A percentile compares a stretch with the other conserved stretches of the same genome.
Evolutionary conservation across 2,888 invertebrate genomes (phyloP).

Genomic region (Villa cingulata): DNA sequence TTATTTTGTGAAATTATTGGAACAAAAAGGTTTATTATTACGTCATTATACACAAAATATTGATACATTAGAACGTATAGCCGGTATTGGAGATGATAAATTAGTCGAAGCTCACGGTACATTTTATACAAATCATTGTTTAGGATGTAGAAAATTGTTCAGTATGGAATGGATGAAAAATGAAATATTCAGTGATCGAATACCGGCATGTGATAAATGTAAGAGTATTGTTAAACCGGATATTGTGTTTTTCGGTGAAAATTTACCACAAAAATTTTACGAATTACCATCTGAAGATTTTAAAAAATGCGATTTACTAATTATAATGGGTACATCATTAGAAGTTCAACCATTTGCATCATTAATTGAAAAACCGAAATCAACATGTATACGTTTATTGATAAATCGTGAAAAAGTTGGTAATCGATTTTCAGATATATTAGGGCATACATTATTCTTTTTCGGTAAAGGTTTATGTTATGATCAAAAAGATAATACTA

Average conservation of each 20-base stretch:
- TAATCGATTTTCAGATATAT: conserved; percentile 29
- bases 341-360: conserved; percentile 92
- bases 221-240: conserved; percentile 82
- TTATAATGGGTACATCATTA: conserved; percentile 90
- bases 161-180: conserved; percentile 77
- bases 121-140: conserved; percentile 76
- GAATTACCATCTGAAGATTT: conserved; percentile 58
- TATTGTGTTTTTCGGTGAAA: conserved; percentile 92
- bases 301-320: conserved; percentile 72
- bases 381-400: conserved; percentile 64
- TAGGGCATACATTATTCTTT: conserved; percentile 20
- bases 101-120: conserved; percentile 93
- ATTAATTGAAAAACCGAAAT: conserved; percentile 59
- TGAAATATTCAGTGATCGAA: conserved; percentile 53
- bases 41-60: conserved; percentile 85
- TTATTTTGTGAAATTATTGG: conserved; percentile 74
- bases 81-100: conserved; percentile 70
- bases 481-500: conserved; percentile 42
- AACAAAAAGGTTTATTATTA: conserved; percentile 63
- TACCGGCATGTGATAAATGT: conserved; percentile 67
- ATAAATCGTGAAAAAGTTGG: conserved; percentile 75
- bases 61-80: conserved; percentile 78
- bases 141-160: conserved; percentile 59
- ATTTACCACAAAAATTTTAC: conserved; percentile 67
- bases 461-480: conserved; percentile 50